Evolutionary conservation across 2,113 vertebrate genomes (phyloP), one percentile per base, ranked within the genome.

Genomic region (Pithys albifrons): DNA sequence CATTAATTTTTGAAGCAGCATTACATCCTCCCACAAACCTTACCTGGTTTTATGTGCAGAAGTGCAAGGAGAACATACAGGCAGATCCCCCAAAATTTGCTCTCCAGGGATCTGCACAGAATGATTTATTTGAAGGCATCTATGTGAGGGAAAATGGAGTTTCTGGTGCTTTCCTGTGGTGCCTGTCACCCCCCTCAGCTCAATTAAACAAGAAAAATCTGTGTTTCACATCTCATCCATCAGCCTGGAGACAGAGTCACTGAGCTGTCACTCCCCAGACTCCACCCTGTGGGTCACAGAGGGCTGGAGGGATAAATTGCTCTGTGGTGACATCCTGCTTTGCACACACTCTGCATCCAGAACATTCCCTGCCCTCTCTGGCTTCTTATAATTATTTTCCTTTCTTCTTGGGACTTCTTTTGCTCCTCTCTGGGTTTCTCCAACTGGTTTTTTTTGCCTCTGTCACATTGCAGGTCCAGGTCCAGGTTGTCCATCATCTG

Each of bases 161-260:
- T 95, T 75, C 91, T 80, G 64, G 80, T 55, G 48, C 35, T 67
- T 94, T 89, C 81, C 83, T 88, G 86, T 46, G 12, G 62, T 83
- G 89, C 9, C 19, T 79, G 54, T 92, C 86, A 72, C 14, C 10
- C 66, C 27, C 29, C 58, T 88, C 58, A 88, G 45, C 58, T 79
- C 86, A 79, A 95, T 93, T 93, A 88, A 80, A 88, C 62, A 57
- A 3, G 23, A 66, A 72, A 92, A 94, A 77, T 69, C 49, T 7
- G 0, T 29, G 24, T 19, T 74, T 61, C 78, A 14, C 1, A 0
- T 72, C 70, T 95, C 39, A 57, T 64, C 27, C 24, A 4, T 58
- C 85, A 85, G 57, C 41, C 51, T 71, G 3, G 46, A 55, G 58
- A 8, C n/a, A 45, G 39, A 64, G 29, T 5, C 19, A 10, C 41